Evolutionary conservation across 2,797 vertebrate species (phyloP).

Genomic region (Acipenser ruthenus): DNA sequence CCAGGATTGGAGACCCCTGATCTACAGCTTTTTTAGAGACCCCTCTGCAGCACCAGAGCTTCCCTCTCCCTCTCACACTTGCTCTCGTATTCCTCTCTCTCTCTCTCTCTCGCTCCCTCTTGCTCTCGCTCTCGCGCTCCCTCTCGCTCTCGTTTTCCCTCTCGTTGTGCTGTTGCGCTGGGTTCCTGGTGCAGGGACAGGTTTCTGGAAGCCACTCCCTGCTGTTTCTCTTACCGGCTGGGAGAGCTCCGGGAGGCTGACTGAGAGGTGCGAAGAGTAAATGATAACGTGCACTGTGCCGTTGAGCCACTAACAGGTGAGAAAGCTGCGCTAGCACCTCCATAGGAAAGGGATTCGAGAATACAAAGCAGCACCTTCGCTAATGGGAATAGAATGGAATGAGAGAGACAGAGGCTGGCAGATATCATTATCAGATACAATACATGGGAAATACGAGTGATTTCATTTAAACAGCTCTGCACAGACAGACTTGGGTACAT

Average conservation of each 20-base stretch:
- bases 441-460: too few species aligned
- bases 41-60: conserved; percentile 7
- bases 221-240: neutral
- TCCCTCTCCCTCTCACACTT: too few species aligned
- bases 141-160: too few species aligned
- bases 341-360: neutral
- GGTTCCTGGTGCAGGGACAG: neutral
- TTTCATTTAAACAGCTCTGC: too few species aligned
- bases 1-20: too few species aligned
- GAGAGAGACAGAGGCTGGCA: neutral
- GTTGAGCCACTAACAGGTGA: neutral
- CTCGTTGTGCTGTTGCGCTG: neutral
- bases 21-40: neutral
- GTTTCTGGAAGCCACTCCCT: neutral
- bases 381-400: neutral
- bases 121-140: too few species aligned
- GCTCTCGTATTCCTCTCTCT: too few species aligned
- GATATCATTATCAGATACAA: too few species aligned
- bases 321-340: neutral
- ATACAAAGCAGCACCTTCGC: neutral
- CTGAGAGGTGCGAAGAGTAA: neutral
- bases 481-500: too few species aligned
- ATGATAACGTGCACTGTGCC: neutral
- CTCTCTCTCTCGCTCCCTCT: too few species aligned
- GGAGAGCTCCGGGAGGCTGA: neutral